Evolutionary conservation across 2,888 invertebrate species (phyloP), one percentile per base, ranked within the genome.

Genomic region (Furcula furcula): DNA sequence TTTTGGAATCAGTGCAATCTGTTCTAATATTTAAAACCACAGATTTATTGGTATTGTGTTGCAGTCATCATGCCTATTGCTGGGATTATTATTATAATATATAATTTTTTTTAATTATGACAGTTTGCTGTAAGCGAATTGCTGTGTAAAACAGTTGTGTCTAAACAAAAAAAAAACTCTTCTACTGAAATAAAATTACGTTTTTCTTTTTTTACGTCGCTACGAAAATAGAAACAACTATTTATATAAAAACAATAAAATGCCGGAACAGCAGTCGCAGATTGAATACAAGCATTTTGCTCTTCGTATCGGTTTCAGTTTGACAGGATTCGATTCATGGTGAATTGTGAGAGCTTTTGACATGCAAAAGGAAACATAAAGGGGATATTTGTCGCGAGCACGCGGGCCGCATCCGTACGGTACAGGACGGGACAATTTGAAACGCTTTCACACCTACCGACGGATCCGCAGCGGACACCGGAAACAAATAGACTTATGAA

Each of bases 351-450:
- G 58, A 66, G 75, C 74, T 75, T 75, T 78, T 78, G 78, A 76
- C 71, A 73, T 76, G 73, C 75, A 79, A 85, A 82, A 78, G 78
- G 75, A 81, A 78, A 73, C 68, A 71, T 73, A 70, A 72, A 68
- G 61, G 58, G 55, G 57, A 44, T 73, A 73, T 83, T 80, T 81
- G 76, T 76, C 73, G 57, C 65, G 38, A 60, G 62, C 66, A 67
- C 44, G 62, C 51, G 62, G 49, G 43, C 29, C 53, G 52, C 50
- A 62, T 57, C 52, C 41, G 28, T 50, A 29, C 39, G 43, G 36
- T 35, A 18, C 36, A 31, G 38, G 30, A 36, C 33, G 39, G 28
- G 26, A 33, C 32, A 49, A 23, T 37, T 43, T 52, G 45, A 33
- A 55, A 36, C 29, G 43, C 14, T 29, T 55, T 32, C 27, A 54